Conservation (phyloP, 2,888 invertebrate species). For the Griposia aprilina region DNA sequence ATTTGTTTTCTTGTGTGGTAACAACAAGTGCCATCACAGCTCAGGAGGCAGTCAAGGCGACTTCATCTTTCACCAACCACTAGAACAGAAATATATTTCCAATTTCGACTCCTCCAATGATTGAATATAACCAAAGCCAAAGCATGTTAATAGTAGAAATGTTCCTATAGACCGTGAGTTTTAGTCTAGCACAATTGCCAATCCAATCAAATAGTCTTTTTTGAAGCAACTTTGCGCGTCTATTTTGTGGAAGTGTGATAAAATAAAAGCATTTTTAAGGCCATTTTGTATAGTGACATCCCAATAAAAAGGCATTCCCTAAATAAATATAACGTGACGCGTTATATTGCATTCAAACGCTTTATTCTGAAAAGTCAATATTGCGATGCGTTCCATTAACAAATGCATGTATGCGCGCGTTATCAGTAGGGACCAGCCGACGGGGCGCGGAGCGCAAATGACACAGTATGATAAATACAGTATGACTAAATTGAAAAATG, state of each 20-base stretch:
- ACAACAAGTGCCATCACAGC: too few species aligned
- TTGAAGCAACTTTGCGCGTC: too few species aligned
- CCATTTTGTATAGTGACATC: slow-evolving; percentile 20
- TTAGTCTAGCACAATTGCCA: neutral
- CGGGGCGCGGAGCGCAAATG: slow-evolving; percentile 32
- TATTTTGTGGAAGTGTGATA: neutral
- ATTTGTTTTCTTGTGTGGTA: too few species aligned
- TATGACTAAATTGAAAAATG: neutral
- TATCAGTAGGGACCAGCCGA: slow-evolving; percentile 65
- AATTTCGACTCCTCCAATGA: neutral
- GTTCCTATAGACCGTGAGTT: neutral
- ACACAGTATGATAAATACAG: slow-evolving; percentile 48
- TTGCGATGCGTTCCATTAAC: slow-evolving; percentile 68
- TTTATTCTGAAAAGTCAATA: slow-evolving; percentile 65
- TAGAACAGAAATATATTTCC: neutral
- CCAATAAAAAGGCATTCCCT: slow-evolving; percentile 38
- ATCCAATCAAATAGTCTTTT: neutral
- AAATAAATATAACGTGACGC: slow-evolving; percentile 52
- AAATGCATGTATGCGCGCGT: slow-evolving; percentile 67
- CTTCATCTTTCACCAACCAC: neutral
- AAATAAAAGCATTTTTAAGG: slow-evolving; percentile 14
- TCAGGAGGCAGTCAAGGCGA: too few species aligned
- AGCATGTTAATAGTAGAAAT: neutral
- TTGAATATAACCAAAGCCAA: neutral
- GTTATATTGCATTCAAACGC: slow-evolving; percentile 58